phyloP scores from a whole-genome alignment of 2,797 vertebrate species.

The Molossus alvarezi region DNA sequence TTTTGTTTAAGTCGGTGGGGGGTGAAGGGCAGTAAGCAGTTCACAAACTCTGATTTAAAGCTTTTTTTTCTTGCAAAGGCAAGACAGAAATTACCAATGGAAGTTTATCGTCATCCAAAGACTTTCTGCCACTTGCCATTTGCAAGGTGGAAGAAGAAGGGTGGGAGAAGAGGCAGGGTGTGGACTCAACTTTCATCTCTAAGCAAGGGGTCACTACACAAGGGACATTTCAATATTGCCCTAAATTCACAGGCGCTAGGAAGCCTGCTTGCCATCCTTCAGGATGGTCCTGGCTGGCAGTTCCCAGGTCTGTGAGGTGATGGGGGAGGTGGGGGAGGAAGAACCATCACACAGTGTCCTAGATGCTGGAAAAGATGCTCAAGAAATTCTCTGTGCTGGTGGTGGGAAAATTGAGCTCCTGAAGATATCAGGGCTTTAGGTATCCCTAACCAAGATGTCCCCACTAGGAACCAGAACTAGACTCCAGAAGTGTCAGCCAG shows the following conservation, averaged over 20 bases:
- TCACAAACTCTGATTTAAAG: conserved; percentile 73
- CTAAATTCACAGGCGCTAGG: conserved; percentile 75
- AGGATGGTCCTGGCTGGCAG: conserved; percentile 52
- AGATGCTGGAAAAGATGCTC: conserved; percentile 30
- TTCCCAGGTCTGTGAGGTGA: background rate
- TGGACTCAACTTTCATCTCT: conserved; percentile 81
- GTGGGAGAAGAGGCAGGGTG: conserved; percentile 45
- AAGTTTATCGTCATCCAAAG: conserved; percentile 70
- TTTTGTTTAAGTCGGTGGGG: conserved; percentile 58
- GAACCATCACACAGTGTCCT: background rate
- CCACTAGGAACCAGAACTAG: conserved; percentile 12
- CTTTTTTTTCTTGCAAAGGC: background rate
- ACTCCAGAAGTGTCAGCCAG: conserved; percentile 3
- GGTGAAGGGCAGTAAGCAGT: conserved; percentile 73
- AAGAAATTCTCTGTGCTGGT: background rate
- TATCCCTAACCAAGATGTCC: background rate
- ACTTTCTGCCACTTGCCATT: conserved; percentile 70
- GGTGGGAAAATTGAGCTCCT: conserved; percentile 22
- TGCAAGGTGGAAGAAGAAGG: conserved; percentile 72
- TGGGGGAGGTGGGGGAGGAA: background rate
- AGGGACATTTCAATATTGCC: conserved; percentile 81
- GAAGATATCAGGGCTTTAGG: background rate
- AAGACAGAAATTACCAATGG: conserved; percentile 70
- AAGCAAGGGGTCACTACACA: conserved; percentile 80
- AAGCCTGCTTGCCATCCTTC: conserved; percentile 65